Percentiles rank a stretch among this genome's conserved stretches.
phyloP scores from a whole-genome alignment of 2,113 vertebrate genomes.

The Saimiri boliviensis region DNA sequence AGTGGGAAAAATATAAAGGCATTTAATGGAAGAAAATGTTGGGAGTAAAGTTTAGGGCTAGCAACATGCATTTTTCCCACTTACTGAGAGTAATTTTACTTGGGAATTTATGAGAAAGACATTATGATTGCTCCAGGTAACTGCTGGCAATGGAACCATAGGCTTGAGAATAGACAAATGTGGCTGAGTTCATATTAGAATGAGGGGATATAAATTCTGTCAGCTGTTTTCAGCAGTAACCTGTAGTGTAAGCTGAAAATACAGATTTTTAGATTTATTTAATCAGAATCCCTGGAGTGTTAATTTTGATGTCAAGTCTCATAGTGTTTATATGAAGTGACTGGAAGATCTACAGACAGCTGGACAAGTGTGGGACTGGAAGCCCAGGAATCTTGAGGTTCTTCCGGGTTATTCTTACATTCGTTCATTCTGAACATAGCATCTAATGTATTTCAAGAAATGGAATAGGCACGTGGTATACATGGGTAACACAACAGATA shows the following conservation, averaged over 20 bases:
- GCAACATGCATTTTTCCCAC: background rate
- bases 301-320: background rate
- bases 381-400: background rate
- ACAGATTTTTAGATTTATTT: background rate
- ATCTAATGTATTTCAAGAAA: background rate
- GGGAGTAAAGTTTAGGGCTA: background rate
- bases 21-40: background rate
- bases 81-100: background rate
- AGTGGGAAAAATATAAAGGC: background rate
- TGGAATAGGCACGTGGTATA: background rate
- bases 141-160: background rate
- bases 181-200: background rate
- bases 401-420: background rate
- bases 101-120: background rate
- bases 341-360: background rate
- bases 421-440: conserved; percentile 17
- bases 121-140: background rate
- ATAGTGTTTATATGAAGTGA: background rate
- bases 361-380: background rate
- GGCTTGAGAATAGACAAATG: background rate
- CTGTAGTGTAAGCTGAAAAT: background rate
- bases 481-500: background rate
- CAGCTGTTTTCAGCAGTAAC: background rate
- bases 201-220: background rate
- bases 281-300: background rate